Conservation (phyloP, 2,888 invertebrate genomes). For the Lumbricus terrestris region DNA sequence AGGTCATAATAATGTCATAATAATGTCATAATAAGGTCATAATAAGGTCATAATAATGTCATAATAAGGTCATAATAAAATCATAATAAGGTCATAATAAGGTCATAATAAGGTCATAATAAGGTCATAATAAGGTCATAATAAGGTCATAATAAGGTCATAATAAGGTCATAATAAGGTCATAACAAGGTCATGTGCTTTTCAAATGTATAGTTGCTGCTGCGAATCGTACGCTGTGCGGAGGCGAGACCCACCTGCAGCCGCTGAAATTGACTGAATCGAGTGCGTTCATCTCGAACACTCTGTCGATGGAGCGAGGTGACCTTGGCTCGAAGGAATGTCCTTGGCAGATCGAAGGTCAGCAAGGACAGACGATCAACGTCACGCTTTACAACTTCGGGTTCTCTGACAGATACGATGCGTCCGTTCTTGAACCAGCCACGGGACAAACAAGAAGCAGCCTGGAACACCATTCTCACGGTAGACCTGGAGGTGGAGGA, state of each 20-base stretch:
- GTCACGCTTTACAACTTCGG: slow-evolving; percentile 33
- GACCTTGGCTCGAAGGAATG: slow-evolving; percentile 28
- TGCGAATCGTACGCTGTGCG: background rate
- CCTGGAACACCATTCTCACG: background rate
- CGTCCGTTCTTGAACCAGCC: background rate
- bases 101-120: too few species aligned
- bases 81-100: too few species aligned
- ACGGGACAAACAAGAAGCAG: background rate
- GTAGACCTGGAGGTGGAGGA: background rate
- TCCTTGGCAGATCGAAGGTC: slow-evolving; percentile 31
- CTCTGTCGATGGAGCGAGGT: background rate
- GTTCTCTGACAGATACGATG: background rate
- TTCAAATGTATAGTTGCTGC: too few species aligned
- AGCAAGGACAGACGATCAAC: slow-evolving; percentile 32
- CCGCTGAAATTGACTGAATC: background rate
- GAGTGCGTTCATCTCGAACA: background rate
- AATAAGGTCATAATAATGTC: too few species aligned
- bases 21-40: too few species aligned
- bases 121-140: too few species aligned
- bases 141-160: too few species aligned
- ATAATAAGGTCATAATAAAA: too few species aligned
- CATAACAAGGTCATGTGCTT: too few species aligned
- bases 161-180: too few species aligned
- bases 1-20: too few species aligned
- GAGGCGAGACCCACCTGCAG: background rate